These are phyloP conservation scores for Saccostrea echinata DNA, from an alignment of 1,140 invertebrate genomes.

Conservation along the genomic window DNA sequence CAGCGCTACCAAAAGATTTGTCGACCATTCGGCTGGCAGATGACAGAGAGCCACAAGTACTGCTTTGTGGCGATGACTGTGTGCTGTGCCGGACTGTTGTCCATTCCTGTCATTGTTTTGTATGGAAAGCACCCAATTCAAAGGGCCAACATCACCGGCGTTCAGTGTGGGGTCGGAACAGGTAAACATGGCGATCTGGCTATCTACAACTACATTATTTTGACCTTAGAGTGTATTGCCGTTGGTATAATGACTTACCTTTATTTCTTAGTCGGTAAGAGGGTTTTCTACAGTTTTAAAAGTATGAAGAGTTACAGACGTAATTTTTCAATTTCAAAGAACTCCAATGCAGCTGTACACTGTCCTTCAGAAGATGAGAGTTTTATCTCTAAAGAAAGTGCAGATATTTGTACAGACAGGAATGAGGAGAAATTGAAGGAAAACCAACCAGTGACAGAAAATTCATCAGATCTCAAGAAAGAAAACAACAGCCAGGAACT, in stretches of 20 bases:
- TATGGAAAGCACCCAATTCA: conserved; percentile 31
- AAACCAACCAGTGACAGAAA: not conserved
- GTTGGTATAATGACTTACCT: conserved; percentile 23
- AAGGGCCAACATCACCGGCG: not conserved
- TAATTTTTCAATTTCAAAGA: conserved; percentile 26
- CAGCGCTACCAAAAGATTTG: conserved; percentile 56
- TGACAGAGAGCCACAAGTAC: conserved; percentile 33
- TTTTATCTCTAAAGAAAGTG: conserved; percentile 5
- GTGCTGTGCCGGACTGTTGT: conserved; percentile 24
- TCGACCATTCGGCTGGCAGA: conserved; percentile 51
- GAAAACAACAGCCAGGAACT: not conserved
- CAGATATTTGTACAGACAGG: not conserved
- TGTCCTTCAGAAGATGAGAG: conserved; percentile 12
- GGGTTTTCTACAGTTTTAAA: conserved; percentile 34
- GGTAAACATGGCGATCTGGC: not conserved
- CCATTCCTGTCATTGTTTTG: conserved; percentile 42
- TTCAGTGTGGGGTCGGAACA: not conserved
- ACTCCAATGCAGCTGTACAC: not conserved
- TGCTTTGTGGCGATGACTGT: conserved; percentile 37
- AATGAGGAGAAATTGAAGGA: not conserved
- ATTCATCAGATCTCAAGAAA: not conserved
- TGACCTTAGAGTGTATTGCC: not conserved
- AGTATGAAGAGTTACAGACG: conserved; percentile 4
- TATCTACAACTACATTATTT: conserved; percentile 1
- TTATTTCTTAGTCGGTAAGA: conserved; percentile 31